These are phyloP conservation scores for Aramus guarauna DNA, from an alignment of 2,113 vertebrate species.

Conservation along the genomic window DNA sequence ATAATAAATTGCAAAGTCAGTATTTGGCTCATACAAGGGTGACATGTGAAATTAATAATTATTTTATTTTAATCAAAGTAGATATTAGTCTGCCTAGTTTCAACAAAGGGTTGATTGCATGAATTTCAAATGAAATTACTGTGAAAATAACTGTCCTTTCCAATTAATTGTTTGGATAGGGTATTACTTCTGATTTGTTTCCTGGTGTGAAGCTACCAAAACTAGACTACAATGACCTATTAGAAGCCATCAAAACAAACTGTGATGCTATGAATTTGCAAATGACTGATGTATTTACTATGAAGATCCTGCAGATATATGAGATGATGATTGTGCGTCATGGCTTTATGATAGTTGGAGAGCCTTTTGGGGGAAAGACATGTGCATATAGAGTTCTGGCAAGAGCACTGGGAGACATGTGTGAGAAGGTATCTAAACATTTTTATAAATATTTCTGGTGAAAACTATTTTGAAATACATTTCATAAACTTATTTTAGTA, in stretches of 20 bases:
- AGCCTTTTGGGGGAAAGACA: slow-evolving; percentile 90
- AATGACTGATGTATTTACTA: slow-evolving; percentile 80
- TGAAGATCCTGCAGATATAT: slow-evolving; percentile 90
- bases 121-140: not conserved
- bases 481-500: not conserved
- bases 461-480: not conserved
- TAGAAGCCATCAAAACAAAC: slow-evolving; percentile 83
- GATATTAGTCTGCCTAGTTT: not conserved
- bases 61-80: not conserved
- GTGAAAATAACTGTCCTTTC: not conserved
- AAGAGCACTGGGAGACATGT: slow-evolving; percentile 80
- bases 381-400: slow-evolving; percentile 86
- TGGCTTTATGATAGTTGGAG: slow-evolving; percentile 92
- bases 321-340: slow-evolving; percentile 95
- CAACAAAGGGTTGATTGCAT: not conserved
- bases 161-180: slow-evolving; percentile 68
- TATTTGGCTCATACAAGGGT: not conserved
- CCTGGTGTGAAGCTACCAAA: slow-evolving; percentile 87
- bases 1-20: not conserved
- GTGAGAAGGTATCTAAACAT: slow-evolving; percentile 75
- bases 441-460: not conserved
- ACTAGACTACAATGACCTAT: slow-evolving; percentile 81
- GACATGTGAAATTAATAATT: not conserved
- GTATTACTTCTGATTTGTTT: slow-evolving; percentile 92
- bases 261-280: slow-evolving; percentile 87